Percentiles rank a stretch among this genome's conserved stretches.
These are phyloP conservation scores for Cataglyphis hispanica DNA, from an alignment of 1,140 invertebrate genomes.

Conservation along the genomic window DNA sequence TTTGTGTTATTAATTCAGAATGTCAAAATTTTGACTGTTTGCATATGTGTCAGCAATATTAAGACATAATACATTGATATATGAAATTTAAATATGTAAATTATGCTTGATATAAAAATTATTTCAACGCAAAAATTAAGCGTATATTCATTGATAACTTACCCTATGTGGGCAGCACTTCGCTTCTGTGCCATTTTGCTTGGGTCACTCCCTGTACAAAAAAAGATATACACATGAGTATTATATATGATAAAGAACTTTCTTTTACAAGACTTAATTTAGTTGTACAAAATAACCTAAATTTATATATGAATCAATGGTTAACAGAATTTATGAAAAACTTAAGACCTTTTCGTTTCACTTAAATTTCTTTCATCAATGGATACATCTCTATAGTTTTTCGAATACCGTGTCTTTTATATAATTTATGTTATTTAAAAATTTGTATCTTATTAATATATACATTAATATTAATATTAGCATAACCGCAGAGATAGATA, in stretches of 20 bases:
- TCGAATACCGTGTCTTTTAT: no score
- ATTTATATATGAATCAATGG: background rate
- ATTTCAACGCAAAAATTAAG: background rate
- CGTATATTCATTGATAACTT: constrained; percentile 79
- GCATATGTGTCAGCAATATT: background rate
- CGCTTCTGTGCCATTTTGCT: constrained; percentile 89
- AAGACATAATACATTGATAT: background rate
- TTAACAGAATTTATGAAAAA: background rate
- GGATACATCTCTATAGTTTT: background rate
- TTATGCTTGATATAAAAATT: background rate
- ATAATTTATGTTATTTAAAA: background rate
- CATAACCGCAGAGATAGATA: background rate
- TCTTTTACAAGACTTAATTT: background rate
- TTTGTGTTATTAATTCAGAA: background rate
- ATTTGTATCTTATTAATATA: background rate
- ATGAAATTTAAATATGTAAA: background rate
- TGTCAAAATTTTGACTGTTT: background rate
- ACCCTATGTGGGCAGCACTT: constrained; percentile 88
- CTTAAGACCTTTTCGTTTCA: background rate
- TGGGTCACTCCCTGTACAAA: constrained; percentile 87
- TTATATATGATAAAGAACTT: background rate
- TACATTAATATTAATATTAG: background rate
- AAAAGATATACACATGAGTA: constrained; percentile 62
- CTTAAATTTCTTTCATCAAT: background rate
- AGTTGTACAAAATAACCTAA: background rate